These are phyloP conservation scores for Schizothorax lantsangensis DNA, from an alignment of 2,797 vertebrate genomes.

Conservation along the genomic window DNA sequence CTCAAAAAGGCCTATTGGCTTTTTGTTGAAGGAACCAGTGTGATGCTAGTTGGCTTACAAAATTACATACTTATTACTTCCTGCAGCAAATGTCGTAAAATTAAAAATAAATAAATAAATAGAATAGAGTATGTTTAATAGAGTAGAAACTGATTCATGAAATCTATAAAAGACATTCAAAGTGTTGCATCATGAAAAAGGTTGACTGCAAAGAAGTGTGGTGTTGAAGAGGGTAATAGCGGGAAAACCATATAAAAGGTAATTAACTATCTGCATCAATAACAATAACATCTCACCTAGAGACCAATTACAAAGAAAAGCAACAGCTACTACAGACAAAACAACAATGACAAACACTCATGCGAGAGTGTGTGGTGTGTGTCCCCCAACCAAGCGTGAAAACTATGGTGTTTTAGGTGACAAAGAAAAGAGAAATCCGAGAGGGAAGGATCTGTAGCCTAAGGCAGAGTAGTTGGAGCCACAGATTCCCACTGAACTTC, in stretches of 20 bases:
- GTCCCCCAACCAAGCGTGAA: slow-evolving; percentile 7
- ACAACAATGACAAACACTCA: slow-evolving; percentile 44
- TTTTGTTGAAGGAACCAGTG: neutral
- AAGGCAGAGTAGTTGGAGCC: neutral
- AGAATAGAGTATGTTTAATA: too few species aligned
- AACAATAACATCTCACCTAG: slow-evolving; percentile 42
- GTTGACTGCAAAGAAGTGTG: slow-evolving; percentile 24
- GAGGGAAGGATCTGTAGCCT: slow-evolving; percentile 12
- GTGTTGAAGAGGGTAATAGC: neutral
- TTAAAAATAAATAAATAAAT: too few species aligned
- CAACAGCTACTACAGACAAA: slow-evolving; percentile 26
- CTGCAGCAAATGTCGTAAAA: neutral
- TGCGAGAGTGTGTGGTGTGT: neutral
- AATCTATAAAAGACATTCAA: neutral
- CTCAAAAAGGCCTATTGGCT: neutral
- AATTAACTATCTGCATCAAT: slow-evolving; percentile 46
- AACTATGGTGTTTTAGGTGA: neutral
- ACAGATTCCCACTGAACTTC: neutral
- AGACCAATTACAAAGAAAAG: slow-evolving; percentile 51
- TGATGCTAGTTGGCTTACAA: neutral
- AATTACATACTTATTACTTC: neutral
- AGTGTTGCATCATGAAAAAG: slow-evolving; percentile 8
- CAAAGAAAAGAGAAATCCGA: slow-evolving; percentile 18
- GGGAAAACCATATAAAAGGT: slow-evolving; percentile 10
- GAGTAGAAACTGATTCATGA: neutral